A percentile compares a stretch with the other conserved stretches of the same genome.
These are phyloP conservation scores for Synanthedon formicaeformis DNA, from an alignment of 2,888 invertebrate species.

Conservation along the genomic window DNA sequence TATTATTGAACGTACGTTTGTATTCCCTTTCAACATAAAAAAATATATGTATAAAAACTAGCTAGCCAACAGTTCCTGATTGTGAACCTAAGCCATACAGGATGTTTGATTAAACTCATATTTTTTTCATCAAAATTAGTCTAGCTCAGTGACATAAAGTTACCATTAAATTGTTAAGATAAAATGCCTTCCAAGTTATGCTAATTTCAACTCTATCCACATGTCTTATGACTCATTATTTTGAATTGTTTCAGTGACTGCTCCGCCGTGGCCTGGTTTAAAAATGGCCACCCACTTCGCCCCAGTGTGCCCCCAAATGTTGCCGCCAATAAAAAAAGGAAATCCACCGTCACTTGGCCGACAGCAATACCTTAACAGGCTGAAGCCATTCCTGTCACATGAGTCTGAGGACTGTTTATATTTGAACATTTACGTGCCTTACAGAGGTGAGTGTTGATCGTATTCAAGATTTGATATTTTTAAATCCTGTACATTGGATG, in stretches of 20 bases:
- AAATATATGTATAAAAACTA: too few relatives aligned
- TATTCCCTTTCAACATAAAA: too few relatives aligned
- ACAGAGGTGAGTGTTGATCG: constrained; percentile 74
- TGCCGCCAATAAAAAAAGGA: constrained; percentile 76
- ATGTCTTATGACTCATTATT: neutral
- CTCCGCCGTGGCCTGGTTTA: constrained; percentile 82
- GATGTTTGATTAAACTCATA: too few relatives aligned
- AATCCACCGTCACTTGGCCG: constrained; percentile 75
- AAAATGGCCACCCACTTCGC: constrained; percentile 78
- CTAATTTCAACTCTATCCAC: neutral
- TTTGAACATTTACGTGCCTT: constrained; percentile 92
- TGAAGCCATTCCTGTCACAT: constrained; percentile 76
- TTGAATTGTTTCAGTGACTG: constrained; percentile 71
- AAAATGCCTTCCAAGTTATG: too few relatives aligned
- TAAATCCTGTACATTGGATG: too few relatives aligned
- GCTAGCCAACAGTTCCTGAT: too few relatives aligned
- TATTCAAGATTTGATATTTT: too few relatives aligned
- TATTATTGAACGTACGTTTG: too few relatives aligned
- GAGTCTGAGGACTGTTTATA: constrained; percentile 91
- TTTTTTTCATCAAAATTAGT: too few relatives aligned
- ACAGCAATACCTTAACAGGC: constrained; percentile 76
- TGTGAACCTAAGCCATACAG: too few relatives aligned
- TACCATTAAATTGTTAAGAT: too few relatives aligned
- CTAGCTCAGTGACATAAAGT: too few relatives aligned
- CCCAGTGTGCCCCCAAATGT: constrained; percentile 88